Evolutionary conservation across 1,140 invertebrate species (phyloP), one percentile per base, ranked within the genome.

Genomic region (Euglossa dilemma): DNA sequence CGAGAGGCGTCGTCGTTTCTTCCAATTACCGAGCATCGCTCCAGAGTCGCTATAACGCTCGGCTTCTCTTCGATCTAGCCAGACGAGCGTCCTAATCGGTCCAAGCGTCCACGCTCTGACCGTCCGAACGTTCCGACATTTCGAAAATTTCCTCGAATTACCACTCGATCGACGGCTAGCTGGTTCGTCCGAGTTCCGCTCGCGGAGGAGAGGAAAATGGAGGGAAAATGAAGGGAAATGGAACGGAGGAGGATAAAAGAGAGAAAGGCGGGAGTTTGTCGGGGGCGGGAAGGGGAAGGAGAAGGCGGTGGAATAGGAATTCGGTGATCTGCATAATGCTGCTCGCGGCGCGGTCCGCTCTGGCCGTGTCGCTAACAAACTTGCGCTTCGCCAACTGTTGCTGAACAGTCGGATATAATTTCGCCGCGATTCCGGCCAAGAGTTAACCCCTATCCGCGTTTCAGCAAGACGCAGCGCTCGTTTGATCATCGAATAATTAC

Each of bases 251-350:
- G n/a, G 52, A 47, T 8, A 47, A 70, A 52, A 18, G 64, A 73
- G 18, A 23, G 54, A n/a, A 11, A 16, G 36, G 14, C 25, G 52
- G 43, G 4, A 56, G 18, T 64, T 73, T 18, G 45, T 57, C 43
- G 28, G 56, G 25, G 9, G 23, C 20, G 7, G 18, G 45, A 36
- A 4, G 23, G 7, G 18, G 45, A n/a, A n/a, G n/a, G 23, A 43
- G n/a, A 45, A 64, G 25, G 43, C 54, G 63, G 56, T 56, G 61
- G 85, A 85, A 89, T 89, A 82, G 74, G 80, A 90, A 89, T 89
- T 69, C 57, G 64, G 77, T 61, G 80, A 89, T 90, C 87, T 87
- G 85, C 87, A 89, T 87, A 90, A 87, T 85, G 83, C 78, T 56
- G n/a, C 69, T 81, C 63, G 72, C 45, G 56, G n/a, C 25, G 47